These are phyloP conservation scores for Hystrix cristata DNA, from an alignment of 2,113 vertebrate genomes.

Conservation along the genomic window DNA sequence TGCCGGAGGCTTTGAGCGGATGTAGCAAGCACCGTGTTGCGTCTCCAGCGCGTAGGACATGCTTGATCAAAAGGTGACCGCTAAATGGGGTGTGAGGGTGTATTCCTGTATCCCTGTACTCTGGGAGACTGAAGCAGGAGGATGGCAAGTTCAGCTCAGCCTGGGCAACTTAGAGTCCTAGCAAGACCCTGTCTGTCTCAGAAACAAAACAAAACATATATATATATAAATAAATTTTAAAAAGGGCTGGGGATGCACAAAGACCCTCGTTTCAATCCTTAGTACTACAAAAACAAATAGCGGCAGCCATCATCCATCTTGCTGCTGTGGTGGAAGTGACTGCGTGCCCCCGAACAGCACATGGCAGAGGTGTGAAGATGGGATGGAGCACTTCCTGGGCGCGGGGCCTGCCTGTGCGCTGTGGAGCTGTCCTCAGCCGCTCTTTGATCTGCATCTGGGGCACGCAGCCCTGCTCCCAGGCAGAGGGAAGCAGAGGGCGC, in stretches of 20 bases:
- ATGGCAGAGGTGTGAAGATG: background rate
- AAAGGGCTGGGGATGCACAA: background rate
- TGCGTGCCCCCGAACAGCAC: background rate
- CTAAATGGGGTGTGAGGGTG: background rate
- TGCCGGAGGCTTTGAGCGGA: background rate
- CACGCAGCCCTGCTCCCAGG: rapidly evolving
- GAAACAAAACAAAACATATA: too few species aligned
- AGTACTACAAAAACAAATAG: background rate
- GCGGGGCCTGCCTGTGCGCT: rapidly evolving
- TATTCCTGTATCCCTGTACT: background rate
- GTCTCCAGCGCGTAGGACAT: too few species aligned
- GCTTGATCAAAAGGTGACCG: background rate
- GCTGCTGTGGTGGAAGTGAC: rapidly evolving
- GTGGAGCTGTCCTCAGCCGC: background rate
- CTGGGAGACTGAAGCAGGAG: background rate
- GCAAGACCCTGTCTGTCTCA: background rate
- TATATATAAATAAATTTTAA: too few species aligned
- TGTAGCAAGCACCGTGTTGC: rapidly evolving
- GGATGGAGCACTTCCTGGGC: background rate
- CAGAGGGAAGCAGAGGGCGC: background rate
- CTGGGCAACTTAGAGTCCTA: background rate
- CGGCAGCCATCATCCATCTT: rapidly evolving
- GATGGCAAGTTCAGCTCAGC: background rate
- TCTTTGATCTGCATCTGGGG: background rate
- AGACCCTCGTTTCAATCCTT: background rate